Base-by-base conservation (phyloP, 1,140 invertebrate species). In the Tetramorium parvispinum region DNA sequence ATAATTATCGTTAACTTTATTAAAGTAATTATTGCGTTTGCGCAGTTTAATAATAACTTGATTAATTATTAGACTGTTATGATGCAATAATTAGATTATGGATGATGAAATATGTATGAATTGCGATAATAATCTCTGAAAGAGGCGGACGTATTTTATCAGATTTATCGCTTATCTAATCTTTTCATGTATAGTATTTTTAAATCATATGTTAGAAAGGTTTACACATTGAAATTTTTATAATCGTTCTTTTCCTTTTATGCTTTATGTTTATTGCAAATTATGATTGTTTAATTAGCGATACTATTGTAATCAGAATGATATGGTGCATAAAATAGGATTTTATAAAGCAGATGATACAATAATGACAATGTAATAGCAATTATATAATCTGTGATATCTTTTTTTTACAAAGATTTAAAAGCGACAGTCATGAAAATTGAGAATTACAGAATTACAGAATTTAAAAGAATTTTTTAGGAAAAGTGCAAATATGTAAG, bases 61-160 rank as follows among this genome's bases (percentile, higher is more conserved):
- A 53, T 70, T 75, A 82, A 83, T 83, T 75, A 83, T 83, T 73
- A 83, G n/a, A 59, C 3, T 66, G 77, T 55, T 61, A 55, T 75
- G 79, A 82, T 27, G 40, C 55, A 83, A 40, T 59, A 27, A 43
- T 71, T 61, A 75, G 40, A 83, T 83, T 79, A 83, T 21, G 37
- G 4, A 43, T 21, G 8, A 16, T 73, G 21, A 83, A 81, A 73
- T 73, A 73, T 83, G n/a, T 40, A 83, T 55, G 61, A 43, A 7
- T 49, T 27, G 53, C 24, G 16, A 82, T 82, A 82, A 82, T 37
- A 11, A 43, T 32, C 40, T 37, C 3, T 18, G 24, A 75, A 37
- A n/a, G 16, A 27, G 18, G 6, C 37, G 13, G 8, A 49, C 24
- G 11, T 32, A n/a, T 71, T 43, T 82, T 83, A 75, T 83, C 68